Conservation (phyloP, 92 coral and sea anemone genomes). For the Bergia puertoricense region DNA sequence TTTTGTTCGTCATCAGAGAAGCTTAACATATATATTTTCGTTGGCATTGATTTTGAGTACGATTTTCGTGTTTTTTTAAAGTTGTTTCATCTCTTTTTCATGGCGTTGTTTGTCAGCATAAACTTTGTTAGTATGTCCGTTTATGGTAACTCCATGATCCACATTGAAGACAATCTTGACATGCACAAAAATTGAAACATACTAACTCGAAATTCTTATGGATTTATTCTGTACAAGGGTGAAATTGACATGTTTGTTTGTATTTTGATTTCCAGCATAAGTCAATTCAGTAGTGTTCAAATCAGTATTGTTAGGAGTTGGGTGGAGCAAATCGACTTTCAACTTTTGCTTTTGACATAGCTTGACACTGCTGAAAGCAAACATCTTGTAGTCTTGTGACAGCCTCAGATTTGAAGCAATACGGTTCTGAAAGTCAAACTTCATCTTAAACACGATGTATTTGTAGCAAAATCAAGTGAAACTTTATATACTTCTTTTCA, state of each 20-base stretch:
- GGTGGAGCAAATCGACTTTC: constrained; percentile 35
- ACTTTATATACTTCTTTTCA: background rate
- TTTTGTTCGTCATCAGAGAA: background rate
- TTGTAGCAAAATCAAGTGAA: background rate
- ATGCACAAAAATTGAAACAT: background rate
- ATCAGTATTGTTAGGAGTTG: constrained; percentile 17
- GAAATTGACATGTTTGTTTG: background rate
- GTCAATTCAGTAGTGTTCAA: background rate
- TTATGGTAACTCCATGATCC: background rate
- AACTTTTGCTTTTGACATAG: background rate
- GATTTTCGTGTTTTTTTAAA: constrained; percentile 3
- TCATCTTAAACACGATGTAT: background rate
- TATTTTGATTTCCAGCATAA: background rate
- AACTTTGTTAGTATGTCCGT: background rate
- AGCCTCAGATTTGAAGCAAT: background rate
- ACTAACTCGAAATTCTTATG: background rate
- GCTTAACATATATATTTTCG: background rate
- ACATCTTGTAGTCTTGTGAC: background rate
- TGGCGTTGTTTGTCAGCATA: constrained; percentile 11
- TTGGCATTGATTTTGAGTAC: background rate
- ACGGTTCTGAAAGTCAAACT: background rate
- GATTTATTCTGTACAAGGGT: no score
- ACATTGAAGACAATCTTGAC: background rate
- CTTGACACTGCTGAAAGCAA: constrained; percentile 14
- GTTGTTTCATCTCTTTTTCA: background rate